Percentiles rank a stretch among this genome's conserved stretches.
Conservation (phyloP, 2,797 vertebrate genomes). For the Alectoris magna region DNA sequence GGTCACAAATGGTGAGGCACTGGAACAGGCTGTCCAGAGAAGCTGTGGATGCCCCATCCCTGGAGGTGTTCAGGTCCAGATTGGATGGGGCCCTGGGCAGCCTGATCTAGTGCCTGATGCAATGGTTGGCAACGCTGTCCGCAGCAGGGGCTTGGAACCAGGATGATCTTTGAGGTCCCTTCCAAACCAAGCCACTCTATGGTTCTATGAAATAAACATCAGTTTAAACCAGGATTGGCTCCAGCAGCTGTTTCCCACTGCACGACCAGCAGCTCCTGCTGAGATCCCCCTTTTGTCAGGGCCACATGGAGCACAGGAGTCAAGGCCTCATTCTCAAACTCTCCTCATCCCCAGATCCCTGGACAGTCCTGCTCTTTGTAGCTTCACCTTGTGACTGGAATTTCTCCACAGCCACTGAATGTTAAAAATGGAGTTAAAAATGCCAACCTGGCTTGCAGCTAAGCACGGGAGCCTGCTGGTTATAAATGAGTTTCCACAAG, state of each 20-base stretch:
- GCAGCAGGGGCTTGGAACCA: no score
- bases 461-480: neutral
- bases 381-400: constrained; percentile 67
- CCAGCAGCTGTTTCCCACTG: neutral
- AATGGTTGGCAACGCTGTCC: no score
- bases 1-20: neutral
- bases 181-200: no score
- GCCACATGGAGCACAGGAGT: neutral
- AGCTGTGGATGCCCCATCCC: no score
- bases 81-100: no score
- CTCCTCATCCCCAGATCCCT: neutral
- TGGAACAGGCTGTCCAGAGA: no score
- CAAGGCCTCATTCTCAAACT: neutral
- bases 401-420: neutral
- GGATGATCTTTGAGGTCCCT: no score
- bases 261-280: neutral
- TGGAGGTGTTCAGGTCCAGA: no score
- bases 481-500: constrained; percentile 35
- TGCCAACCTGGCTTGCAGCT: neutral
- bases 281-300: neutral
- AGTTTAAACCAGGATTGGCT: neutral
- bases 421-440: neutral
- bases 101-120: no score
- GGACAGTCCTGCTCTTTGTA: constrained; percentile 41
- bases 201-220: no score